These are phyloP conservation scores for Pocota personata DNA, from an alignment of 2,888 invertebrate genomes.

Conservation along the genomic window DNA sequence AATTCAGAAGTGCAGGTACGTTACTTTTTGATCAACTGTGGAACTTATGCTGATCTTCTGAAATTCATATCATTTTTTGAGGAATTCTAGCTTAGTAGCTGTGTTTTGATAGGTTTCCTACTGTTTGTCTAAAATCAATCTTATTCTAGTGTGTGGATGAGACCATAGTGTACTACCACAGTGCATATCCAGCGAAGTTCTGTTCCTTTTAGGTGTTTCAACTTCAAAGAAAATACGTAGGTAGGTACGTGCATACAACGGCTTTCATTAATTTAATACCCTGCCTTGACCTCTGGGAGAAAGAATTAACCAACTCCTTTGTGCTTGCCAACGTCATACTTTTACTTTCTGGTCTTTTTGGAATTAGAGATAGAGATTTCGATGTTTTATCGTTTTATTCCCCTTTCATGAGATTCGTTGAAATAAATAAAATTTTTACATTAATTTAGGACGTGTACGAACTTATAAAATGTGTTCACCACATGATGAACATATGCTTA, in stretches of 20 bases:
- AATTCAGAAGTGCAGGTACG: too few relatives aligned
- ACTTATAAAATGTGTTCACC: not conserved
- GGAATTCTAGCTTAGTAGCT: too few relatives aligned
- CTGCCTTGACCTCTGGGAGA: not conserved
- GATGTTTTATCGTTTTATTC: not conserved
- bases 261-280: not conserved
- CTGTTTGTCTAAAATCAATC: too few relatives aligned
- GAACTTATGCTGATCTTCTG: too few relatives aligned
- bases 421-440: not conserved
- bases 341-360: not conserved
- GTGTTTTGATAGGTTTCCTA: too few relatives aligned
- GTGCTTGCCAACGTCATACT: not conserved
- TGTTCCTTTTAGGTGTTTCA: too few relatives aligned
- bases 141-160: too few relatives aligned
- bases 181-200: too few relatives aligned
- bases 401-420: not conserved
- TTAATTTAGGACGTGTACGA: not conserved
- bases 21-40: too few relatives aligned
- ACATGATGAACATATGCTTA: not conserved
- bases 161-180: too few relatives aligned
- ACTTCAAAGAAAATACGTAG: too few relatives aligned
- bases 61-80: too few relatives aligned
- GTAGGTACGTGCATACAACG: not conserved
- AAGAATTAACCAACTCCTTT: not conserved
- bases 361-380: not conserved